Evolutionary conservation across 2,797 vertebrate species (phyloP).

Genomic region (Lophius americanus): DNA sequence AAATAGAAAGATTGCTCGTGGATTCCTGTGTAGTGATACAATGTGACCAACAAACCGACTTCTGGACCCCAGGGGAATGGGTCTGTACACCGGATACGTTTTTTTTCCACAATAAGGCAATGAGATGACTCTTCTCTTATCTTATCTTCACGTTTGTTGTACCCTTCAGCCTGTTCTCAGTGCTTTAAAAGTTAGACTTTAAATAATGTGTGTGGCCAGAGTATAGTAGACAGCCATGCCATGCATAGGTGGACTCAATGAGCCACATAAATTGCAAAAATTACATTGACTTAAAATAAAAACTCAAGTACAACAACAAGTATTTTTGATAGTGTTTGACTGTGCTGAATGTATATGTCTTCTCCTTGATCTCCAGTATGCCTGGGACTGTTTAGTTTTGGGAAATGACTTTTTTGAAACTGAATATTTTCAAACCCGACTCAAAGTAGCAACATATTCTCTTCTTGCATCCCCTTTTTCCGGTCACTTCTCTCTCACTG

Average conservation of each 20-base stretch:
- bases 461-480: slow-evolving; percentile 17
- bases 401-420: slow-evolving; percentile 8
- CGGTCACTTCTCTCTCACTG: slow-evolving; percentile 42
- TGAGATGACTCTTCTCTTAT: neutral
- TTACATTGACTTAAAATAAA: neutral
- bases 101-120: no score
- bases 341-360: neutral
- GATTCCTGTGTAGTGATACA: neutral
- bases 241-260: neutral
- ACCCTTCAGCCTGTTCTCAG: neutral
- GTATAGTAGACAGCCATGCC: neutral
- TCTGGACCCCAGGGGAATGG: neutral
- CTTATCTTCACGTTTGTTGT: neutral
- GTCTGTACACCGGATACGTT: neutral
- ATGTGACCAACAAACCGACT: neutral
- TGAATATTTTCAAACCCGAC: slow-evolving; percentile 17
- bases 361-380: neutral
- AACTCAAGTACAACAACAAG: no score
- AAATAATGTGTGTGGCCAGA: neutral
- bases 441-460: neutral
- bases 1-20: no score
- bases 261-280: slow-evolving; percentile 3
- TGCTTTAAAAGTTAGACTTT: neutral
- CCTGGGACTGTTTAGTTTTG: slow-evolving; percentile 5
- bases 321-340: slow-evolving; percentile 4